Evolutionary conservation across 2,797 vertebrate species (phyloP), one percentile per base, ranked within the genome.

Genomic region (Balearica regulorum): DNA sequence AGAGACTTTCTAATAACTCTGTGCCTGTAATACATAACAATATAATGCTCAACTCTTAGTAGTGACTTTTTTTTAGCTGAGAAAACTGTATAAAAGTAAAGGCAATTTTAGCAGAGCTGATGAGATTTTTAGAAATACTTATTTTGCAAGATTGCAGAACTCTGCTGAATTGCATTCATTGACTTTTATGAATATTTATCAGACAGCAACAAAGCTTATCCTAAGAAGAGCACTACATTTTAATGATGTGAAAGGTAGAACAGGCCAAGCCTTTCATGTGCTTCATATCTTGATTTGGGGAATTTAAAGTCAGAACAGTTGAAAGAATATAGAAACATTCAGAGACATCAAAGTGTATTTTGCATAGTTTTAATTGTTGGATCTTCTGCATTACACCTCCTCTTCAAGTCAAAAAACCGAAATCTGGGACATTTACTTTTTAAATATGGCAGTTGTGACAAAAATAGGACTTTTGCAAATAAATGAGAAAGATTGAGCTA

Each of bases 181-280:
- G 68, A 41, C 61, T 92, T 90, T 12, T 72, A 79, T 82, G 73
- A 93, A 84, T 89, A 89, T 89, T 93, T 93, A 92, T 68, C 60
- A 91, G 66, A 44, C 6, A 73, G 75, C 48, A 94, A 48, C 60
- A 96, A 93, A 87, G 89, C 53, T 73, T 80, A 83, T 73, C 35
- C 57, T 80, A n/a, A 83, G 78, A 91, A 80, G 16, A 89, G 71
- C 44, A 41, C 33, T 60, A 87, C 10, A 14, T 72, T 93, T 83
- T 90, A 68, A 76, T 54, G 26, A 79, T 89, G 41, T 54, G 29
- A 89, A 82, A 82, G 65, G 64, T 37, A 94, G 76, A 88, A 70
- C 13, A 85, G 37, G 39, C 75, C 57, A 73, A 92, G 48, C 48
- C 71, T 90, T 87, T 93, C 60, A 84, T 76, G 35, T 77, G 39